Base-by-base conservation (phyloP, 2,113 vertebrate species). In the Pteruthius melanotis region DNA sequence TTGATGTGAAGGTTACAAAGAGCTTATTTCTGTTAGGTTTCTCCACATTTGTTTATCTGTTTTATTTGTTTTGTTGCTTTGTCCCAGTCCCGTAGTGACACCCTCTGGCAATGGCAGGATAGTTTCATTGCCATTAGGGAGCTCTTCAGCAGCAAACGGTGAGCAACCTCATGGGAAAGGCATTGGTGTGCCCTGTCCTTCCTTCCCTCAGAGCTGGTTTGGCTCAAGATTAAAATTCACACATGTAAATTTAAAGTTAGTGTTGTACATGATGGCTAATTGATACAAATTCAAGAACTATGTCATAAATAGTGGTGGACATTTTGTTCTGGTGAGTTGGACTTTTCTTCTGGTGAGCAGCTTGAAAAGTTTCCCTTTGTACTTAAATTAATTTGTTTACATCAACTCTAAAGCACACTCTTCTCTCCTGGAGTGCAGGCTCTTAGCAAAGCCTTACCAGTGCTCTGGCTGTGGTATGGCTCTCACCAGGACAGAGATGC, bases 71-170 rank as follows among this genome's bases (percentile, higher is more conserved):
- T 47, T n/a, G 74, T 61, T 42, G 60, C 61, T 94, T 39, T 76
- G 85, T 78, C 57, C 90, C 37, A 26, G 90, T 64, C 80, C 68
- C 82, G 3, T 77, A 80, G 94, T 96, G 95, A 92, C 94, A 91
- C 95, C 94, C 92, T 87, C 95, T 96, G 95, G 96, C 92, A 90
- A 15, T 35, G 86, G 76, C 94, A 90, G 76, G 92, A 69, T 8
- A 39, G 18, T 40, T 89, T 47, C 69, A 6, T 30, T 76, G 79
- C 72, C 44, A 3, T n/a, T 4, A 33, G 54, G 60, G 89, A 85
- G 19, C 69, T 42, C 72, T 70, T 44, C 30, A 83, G 66, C 37
- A 74, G 66, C 70, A 26, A 5, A 15, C 4, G 4, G 10, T 23
- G 79, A 87, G 71, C 20, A 30, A 0, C 45, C 69, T 15, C 40